phyloP scores from a whole-genome alignment of 2,888 invertebrate species.

The Scaptodrosophila latifasciaeformis region DNA sequence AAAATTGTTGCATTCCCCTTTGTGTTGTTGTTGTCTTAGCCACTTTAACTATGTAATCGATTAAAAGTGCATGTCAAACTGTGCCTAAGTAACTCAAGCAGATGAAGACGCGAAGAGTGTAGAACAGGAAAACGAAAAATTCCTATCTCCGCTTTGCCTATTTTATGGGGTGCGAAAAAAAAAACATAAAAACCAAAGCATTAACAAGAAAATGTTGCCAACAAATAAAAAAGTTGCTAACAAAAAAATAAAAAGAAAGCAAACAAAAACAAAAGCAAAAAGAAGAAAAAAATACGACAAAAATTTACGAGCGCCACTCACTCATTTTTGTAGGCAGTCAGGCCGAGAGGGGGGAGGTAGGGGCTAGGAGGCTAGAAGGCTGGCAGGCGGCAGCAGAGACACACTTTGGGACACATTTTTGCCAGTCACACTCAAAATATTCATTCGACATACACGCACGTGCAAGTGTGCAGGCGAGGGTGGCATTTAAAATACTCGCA shows the following conservation, averaged over 20 bases:
- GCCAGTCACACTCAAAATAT: not conserved
- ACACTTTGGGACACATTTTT: not conserved
- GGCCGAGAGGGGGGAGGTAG: too few species aligned
- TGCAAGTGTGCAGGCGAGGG: too few species aligned
- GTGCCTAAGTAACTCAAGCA: constrained; percentile 40
- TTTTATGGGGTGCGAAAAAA: constrained; percentile 24
- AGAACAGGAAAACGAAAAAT: constrained; percentile 12
- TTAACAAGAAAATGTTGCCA: constrained; percentile 44
- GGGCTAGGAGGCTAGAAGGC: too few species aligned
- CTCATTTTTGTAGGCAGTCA: constrained; percentile 51
- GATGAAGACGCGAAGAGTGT: constrained; percentile 11
- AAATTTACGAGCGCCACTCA: constrained; percentile 55
- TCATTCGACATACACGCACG: not conserved
- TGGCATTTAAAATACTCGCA: too few species aligned
- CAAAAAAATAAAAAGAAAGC: constrained; percentile 30
- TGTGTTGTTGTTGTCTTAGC: constrained; percentile 9
- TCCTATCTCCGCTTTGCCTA: too few species aligned
- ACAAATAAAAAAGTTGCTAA: constrained; percentile 35
- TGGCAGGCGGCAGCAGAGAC: too few species aligned
- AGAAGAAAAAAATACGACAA: constrained; percentile 62
- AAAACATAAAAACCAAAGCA: too few species aligned
- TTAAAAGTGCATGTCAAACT: constrained; percentile 68
- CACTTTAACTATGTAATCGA: constrained; percentile 54
- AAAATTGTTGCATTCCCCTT: constrained; percentile 39
- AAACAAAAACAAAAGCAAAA: constrained; percentile 16